Percentiles rank a stretch among this genome's conserved stretches.
Conservation (phyloP, 2,113 vertebrate species). For the Todiramphus saurophagus region DNA sequence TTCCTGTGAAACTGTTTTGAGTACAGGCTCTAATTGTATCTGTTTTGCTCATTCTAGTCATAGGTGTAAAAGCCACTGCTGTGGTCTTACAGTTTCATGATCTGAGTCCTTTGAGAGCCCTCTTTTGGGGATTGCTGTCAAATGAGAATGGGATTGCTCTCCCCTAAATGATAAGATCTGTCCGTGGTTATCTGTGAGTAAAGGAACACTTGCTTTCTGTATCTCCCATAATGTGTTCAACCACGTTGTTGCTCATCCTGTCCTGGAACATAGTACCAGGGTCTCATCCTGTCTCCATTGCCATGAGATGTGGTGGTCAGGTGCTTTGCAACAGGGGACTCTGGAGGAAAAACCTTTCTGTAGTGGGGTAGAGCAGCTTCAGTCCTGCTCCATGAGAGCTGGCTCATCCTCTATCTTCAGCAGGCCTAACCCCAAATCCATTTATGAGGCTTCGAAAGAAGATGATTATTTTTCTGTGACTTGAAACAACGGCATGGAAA, state of each 20-base stretch:
- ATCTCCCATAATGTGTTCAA: background rate
- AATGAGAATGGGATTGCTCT: background rate
- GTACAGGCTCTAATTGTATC: background rate
- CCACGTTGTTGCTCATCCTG: accelerated
- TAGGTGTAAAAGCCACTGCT: background rate
- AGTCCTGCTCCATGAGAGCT: accelerated
- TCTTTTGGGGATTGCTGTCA: too few species aligned
- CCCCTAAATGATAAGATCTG: accelerated
- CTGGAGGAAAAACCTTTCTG: background rate
- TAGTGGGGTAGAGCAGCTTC: background rate
- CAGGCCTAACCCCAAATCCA: background rate
- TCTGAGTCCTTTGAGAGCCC: background rate
- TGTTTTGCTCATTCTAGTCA: background rate
- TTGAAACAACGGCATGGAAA: background rate
- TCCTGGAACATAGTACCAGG: accelerated
- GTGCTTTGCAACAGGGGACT: background rate
- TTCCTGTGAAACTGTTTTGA: background rate
- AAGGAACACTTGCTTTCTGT: background rate
- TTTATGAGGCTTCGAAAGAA: background rate
- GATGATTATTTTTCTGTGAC: background rate
- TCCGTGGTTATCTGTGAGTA: accelerated
- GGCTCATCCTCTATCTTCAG: accelerated
- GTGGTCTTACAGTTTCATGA: background rate
- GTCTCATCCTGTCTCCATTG: background rate
- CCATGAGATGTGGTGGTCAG: background rate